A percentile compares a stretch with the other conserved stretches of the same genome.
Evolutionary conservation across 2,797 vertebrate genomes (phyloP).

Genomic region (Myotis planiceps): DNA sequence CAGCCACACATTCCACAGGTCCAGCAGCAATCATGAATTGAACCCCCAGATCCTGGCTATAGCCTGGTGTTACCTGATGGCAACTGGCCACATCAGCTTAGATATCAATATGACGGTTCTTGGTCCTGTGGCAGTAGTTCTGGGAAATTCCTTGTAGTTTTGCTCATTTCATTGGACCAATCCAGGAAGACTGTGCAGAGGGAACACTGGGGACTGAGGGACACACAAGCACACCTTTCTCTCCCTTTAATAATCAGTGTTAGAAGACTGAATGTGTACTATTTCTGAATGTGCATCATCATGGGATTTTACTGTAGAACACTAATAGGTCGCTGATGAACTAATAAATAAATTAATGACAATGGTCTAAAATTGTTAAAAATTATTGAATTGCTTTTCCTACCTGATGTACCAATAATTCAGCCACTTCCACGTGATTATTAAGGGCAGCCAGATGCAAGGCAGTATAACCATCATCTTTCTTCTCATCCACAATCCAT

Average conservation of each 20-base stretch:
- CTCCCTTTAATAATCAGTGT: not conserved
- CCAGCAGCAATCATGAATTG: not conserved
- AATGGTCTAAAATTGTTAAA: not conserved
- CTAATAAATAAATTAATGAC: not conserved
- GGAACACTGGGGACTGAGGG: not conserved
- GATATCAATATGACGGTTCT: not conserved
- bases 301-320: not conserved
- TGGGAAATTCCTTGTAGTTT: not conserved
- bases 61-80: not conserved
- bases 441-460: conserved; percentile 98
- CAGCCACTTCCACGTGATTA: conserved; percentile 99
- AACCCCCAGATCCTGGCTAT: not conserved
- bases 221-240: not conserved
- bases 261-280: not conserved
- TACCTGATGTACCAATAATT: conserved; percentile 99
- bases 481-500: conserved; percentile 99
- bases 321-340: not conserved
- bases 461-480: conserved; percentile 98
- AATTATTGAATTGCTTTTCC: conserved; percentile 19
- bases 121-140: not conserved
- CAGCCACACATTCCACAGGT: not conserved
- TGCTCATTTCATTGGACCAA: not conserved
- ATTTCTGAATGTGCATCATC: not conserved
- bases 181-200: not conserved
- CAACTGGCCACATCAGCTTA: not conserved